phyloP scores from a whole-genome alignment of 2,113 vertebrate genomes.

The Malurus cyaneus region DNA sequence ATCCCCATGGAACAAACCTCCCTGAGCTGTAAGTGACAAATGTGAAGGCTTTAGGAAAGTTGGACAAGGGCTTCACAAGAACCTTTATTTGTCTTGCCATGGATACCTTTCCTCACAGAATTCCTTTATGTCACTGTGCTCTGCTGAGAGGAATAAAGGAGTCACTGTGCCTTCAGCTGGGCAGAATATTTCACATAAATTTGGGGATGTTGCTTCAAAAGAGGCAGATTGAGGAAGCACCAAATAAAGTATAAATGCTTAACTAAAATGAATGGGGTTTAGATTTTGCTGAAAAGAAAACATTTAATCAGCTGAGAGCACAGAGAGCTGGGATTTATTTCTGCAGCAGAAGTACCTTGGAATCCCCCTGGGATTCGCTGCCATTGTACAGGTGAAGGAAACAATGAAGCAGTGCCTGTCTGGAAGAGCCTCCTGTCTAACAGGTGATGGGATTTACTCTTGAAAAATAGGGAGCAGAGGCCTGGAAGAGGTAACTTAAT shows the following conservation, averaged over 20 bases:
- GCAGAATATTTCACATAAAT: background rate
- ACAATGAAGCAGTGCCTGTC: background rate
- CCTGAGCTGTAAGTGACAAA: slow-evolving; percentile 28
- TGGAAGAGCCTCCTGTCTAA: background rate
- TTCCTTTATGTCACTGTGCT: slow-evolving; percentile 61
- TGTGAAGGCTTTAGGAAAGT: slow-evolving; percentile 62
- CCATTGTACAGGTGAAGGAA: fast-evolving
- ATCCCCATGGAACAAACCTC: slow-evolving; percentile 26
- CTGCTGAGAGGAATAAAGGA: slow-evolving; percentile 55
- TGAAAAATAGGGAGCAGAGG: background rate
- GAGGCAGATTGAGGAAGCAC: background rate
- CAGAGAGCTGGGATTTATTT: background rate
- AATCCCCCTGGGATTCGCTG: background rate
- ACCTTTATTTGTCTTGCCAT: slow-evolving; percentile 66
- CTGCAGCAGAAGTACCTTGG: background rate
- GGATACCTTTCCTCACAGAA: slow-evolving; percentile 46
- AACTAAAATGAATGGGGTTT: background rate
- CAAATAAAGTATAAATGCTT: background rate
- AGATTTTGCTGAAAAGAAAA: background rate
- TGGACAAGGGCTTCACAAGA: slow-evolving; percentile 44
- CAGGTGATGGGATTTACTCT: background rate
- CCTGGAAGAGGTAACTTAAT: background rate
- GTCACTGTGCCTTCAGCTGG: background rate
- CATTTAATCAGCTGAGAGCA: background rate
- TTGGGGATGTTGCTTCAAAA: background rate